These are phyloP conservation scores for Silurus glanis DNA, from an alignment of 2,113 vertebrate genomes.

Conservation along the genomic window DNA sequence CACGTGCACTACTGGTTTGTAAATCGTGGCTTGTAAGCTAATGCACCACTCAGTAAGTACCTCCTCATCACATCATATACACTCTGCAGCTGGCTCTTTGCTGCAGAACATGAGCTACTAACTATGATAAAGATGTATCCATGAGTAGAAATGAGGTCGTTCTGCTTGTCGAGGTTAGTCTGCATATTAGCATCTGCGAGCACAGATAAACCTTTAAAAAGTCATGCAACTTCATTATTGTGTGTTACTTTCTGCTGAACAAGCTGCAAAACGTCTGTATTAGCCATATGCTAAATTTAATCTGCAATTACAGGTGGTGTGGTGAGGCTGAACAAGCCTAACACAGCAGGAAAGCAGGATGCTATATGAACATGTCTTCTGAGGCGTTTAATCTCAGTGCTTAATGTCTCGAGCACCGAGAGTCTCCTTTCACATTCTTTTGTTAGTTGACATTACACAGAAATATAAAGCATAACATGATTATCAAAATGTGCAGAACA, in stretches of 20 bases:
- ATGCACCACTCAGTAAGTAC: slow-evolving; percentile 26
- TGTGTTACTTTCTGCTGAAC: slow-evolving; percentile 27
- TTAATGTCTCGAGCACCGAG: background rate
- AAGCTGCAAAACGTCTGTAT: slow-evolving; percentile 13
- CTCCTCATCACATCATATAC: slow-evolving; percentile 3
- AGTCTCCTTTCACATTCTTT: background rate
- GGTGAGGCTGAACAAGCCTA: slow-evolving; percentile 23
- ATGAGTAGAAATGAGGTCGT: slow-evolving; percentile 7
- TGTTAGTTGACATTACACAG: background rate
- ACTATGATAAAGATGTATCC: slow-evolving; percentile 23
- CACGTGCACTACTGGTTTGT: background rate
- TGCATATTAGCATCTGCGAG: slow-evolving; percentile 17
- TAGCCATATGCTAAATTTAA: slow-evolving; percentile 26
- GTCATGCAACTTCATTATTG: slow-evolving; percentile 15
- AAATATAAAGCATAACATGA: background rate
- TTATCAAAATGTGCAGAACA: background rate
- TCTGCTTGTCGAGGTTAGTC: slow-evolving; percentile 8
- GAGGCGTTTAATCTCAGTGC: background rate
- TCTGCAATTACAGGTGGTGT: slow-evolving; percentile 24
- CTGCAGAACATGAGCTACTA: slow-evolving; percentile 19
- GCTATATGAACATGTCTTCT: background rate
- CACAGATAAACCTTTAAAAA: slow-evolving; percentile 25
- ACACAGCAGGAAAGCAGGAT: background rate
- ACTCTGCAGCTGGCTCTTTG: slow-evolving; percentile 24
- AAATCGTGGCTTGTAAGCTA: slow-evolving; percentile 18